These are phyloP conservation scores for Erpobdella octoculata DNA, from an alignment of 2,888 invertebrate genomes.

Conservation along the genomic window DNA sequence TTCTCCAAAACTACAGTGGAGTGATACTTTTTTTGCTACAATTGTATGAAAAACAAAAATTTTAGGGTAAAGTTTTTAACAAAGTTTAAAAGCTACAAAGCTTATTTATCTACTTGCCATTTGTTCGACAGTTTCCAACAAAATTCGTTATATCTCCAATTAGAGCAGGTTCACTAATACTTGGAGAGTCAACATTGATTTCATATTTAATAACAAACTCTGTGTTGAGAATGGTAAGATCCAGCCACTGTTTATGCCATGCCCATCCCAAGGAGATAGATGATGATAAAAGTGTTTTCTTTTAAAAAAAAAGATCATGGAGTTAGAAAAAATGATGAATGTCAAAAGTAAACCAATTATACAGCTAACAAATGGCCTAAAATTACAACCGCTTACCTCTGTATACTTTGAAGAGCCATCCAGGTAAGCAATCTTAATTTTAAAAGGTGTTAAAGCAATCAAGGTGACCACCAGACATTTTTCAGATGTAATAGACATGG, in stretches of 20 bases:
- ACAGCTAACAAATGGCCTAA: neutral
- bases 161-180: neutral
- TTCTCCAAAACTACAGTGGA: slow-evolving; percentile 12
- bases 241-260: slow-evolving; percentile 26
- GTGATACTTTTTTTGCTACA: neutral
- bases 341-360: too few relatives aligned
- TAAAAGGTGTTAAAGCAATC: slow-evolving; percentile 13
- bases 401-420: neutral
- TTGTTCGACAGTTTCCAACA: too few relatives aligned
- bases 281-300: slow-evolving; percentile 5
- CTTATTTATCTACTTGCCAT: too few relatives aligned
- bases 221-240: neutral
- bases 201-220: neutral
- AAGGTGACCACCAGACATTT: slow-evolving; percentile 16
- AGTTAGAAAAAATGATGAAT: too few relatives aligned
- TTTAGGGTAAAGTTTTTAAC: too few relatives aligned
- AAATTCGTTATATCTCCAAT: neutral
- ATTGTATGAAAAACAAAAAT: too few relatives aligned
- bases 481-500: neutral
- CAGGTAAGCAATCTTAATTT: slow-evolving; percentile 4
- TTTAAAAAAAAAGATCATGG: too few relatives aligned
- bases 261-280: slow-evolving; percentile 10
- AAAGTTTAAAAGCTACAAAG: too few relatives aligned
- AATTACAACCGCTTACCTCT: neutral
- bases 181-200: neutral